Base-by-base conservation (phyloP, 2,888 invertebrate species). In the Cataglyphis livida region DNA sequence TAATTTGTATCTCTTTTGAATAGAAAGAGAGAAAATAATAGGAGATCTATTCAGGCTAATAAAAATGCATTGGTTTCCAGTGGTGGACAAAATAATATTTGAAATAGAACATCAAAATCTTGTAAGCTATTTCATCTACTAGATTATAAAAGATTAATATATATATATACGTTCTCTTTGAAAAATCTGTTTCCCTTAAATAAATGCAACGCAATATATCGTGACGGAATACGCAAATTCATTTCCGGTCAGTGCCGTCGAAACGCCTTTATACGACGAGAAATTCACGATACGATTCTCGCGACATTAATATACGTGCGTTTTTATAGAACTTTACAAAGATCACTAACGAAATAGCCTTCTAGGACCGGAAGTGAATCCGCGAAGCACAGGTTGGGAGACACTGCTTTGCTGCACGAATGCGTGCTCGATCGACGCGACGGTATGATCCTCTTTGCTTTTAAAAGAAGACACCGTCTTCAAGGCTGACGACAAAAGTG, bases 331-430 rank as follows among this genome's bases (percentile, higher is more conserved):
- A 71, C 59, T 44, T 70, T 32, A 18, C 59, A 71, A 71, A 79
- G 59, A 79, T 28, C 66, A 28, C 12, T 41, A 21, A 57, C 25
- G 32, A 76, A 48, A 79, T 35, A 35, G 71, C 25, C 70, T 21
- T 35, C 12, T n/a, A 25, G 57, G 71, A 44, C 71, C 78, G 78
- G 78, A 79, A 79, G 59, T 71, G 71, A 79, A 79, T 71, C 71
- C 35, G 59, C 18, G 71, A 18, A 18, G 57, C 59, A 59, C 59
- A 59, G 71, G 57, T 71, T 71, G 78, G 59, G 59, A 71, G 71
- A 64, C 78, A 71, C 76, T 76, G 54, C 38, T 21, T 68, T 54
- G 28, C 10, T 48, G 68, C 78, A 79, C 73, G 76, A 66, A 25
- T 75, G 35, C 65, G 44, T 78, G 70, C 70, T 44, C 71, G 78